Conservation (phyloP, 1,140 invertebrate genomes). For the Leguminivora glycinivorella region DNA sequence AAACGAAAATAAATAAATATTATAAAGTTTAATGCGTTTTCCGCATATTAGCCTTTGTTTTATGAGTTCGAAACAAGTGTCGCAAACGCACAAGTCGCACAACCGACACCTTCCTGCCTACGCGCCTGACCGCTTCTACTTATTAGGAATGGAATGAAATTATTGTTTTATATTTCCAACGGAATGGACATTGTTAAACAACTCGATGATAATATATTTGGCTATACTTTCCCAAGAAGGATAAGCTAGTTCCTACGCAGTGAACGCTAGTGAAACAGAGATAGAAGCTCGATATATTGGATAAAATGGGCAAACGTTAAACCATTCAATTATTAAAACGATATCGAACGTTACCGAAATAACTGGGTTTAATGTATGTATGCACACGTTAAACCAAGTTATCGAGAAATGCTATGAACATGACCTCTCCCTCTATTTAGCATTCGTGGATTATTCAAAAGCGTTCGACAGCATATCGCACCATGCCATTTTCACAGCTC, state of each 20-base stretch:
- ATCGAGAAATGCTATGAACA: too few relatives aligned
- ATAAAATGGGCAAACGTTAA: too few relatives aligned
- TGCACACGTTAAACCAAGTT: too few relatives aligned
- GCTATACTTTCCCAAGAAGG: background rate
- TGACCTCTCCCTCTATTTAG: too few relatives aligned
- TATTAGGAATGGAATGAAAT: constrained; percentile 13
- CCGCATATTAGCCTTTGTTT: background rate
- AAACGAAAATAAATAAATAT: background rate
- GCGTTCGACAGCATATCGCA: too few relatives aligned
- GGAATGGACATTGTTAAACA: background rate
- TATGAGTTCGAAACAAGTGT: background rate
- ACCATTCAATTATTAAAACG: too few relatives aligned
- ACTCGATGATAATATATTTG: background rate
- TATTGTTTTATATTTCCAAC: constrained; percentile 8
- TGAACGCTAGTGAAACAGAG: background rate
- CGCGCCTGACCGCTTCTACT: background rate
- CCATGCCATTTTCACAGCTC: too few relatives aligned
- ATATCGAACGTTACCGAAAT: too few relatives aligned
- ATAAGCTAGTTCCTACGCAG: background rate
- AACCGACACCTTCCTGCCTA: constrained; percentile 12
- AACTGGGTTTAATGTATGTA: too few relatives aligned
- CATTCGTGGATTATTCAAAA: too few relatives aligned
- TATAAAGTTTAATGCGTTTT: background rate
- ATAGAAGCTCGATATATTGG: background rate
- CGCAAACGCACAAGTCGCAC: background rate